Evolutionary conservation across 2,113 vertebrate species (phyloP).

Genomic region (Phaethornis superciliosus): DNA sequence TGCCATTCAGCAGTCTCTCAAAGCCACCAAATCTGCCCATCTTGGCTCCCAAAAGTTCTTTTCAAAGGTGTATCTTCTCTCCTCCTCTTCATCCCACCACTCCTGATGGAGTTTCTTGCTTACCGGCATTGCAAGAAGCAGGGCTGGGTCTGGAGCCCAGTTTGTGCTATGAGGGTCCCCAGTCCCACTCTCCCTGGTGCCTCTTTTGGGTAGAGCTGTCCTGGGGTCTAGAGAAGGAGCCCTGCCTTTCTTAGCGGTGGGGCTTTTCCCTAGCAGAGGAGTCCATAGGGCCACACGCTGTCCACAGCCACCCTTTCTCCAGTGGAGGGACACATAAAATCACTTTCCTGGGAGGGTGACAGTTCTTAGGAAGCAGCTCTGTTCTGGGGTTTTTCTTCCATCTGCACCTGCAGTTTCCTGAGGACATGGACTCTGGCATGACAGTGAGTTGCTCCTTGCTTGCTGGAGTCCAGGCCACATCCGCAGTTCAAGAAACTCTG

Average conservation of each 20-base stretch:
- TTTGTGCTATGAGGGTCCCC: not conserved
- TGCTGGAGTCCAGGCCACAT: not conserved
- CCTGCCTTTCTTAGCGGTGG: not conserved
- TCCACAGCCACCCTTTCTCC: not conserved
- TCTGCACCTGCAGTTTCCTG: not conserved
- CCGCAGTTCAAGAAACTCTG: not conserved
- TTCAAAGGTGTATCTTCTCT: not conserved
- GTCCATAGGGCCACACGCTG: not conserved
- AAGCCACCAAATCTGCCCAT: not conserved
- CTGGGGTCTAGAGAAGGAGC: not conserved
- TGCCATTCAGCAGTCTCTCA: rapidly evolving
- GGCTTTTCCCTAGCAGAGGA: not conserved
- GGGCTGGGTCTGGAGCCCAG: not conserved
- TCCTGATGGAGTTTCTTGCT: not conserved
- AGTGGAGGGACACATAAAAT: not conserved
- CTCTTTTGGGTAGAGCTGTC: not conserved
- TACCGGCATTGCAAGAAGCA: not conserved
- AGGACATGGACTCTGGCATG: rapidly evolving
- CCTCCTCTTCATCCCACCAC: not conserved
- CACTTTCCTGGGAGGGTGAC: not conserved
- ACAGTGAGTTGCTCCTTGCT: not conserved
- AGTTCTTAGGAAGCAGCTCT: not conserved
- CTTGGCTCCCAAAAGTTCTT: not conserved
- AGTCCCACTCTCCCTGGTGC: not conserved
- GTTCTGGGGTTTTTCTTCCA: not conserved